Conservation (phyloP, 1,140 invertebrate species). For the Sinonovacula constricta region DNA sequence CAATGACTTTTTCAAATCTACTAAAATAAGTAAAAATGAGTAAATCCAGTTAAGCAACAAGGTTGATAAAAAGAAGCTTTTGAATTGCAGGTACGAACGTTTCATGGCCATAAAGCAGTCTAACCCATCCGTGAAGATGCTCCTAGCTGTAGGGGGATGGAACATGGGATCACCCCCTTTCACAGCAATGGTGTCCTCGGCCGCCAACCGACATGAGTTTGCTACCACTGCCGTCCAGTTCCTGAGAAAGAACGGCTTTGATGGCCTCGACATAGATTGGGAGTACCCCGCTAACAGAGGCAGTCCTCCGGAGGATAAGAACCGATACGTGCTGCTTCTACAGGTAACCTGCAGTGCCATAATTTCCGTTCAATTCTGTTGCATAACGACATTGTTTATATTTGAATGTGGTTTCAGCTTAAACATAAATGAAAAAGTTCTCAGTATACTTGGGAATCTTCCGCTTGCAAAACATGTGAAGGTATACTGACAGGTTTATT, state of each 20-base stretch:
- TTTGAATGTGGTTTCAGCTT: neutral
- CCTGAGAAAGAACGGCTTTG: conserved; percentile 82
- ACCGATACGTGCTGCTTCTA: neutral
- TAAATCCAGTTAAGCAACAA: no score
- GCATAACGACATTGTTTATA: no score
- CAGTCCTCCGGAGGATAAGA: conserved; percentile 91
- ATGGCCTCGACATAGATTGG: conserved; percentile 97
- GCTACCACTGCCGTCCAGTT: neutral
- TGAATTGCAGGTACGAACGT: conserved; percentile 91
- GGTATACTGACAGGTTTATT: no score
- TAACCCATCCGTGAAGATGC: conserved; percentile 94
- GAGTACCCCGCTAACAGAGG: conserved; percentile 95
- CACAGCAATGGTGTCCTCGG: conserved; percentile 66
- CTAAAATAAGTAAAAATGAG: no score
- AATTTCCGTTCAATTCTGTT: no score
- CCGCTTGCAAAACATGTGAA: no score
- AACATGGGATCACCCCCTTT: conserved; percentile 92
- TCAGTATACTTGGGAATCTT: conserved; percentile 1
- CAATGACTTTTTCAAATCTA: no score
- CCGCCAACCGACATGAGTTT: neutral
- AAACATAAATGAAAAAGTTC: neutral
- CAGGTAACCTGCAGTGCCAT: conserved; percentile 60
- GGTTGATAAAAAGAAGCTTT: no score
- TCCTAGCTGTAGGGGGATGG: conserved; percentile 97
- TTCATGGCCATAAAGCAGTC: conserved; percentile 95